Conservation (phyloP, 2,113 vertebrate species). For the Crotalus tigris region DNA sequence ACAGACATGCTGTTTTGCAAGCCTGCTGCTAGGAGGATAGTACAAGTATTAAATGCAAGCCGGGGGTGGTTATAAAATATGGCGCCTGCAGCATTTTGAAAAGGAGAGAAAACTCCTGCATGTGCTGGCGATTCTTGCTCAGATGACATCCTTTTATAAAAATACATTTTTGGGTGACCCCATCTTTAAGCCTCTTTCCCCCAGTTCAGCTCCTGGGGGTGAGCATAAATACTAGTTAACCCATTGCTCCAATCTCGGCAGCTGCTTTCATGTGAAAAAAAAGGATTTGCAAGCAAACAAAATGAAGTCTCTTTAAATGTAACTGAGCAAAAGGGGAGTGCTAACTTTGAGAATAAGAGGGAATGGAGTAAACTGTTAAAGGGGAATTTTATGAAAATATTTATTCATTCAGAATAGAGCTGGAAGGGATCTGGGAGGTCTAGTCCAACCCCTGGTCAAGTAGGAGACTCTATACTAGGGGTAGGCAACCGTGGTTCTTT, state of each 20-base stretch:
- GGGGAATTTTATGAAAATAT: not conserved
- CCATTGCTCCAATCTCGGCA: not conserved
- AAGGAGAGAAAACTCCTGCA: not conserved
- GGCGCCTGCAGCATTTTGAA: not conserved
- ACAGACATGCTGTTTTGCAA: conserved; percentile 61
- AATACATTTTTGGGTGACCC: not conserved
- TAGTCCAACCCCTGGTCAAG: not conserved
- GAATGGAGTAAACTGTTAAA: not conserved
- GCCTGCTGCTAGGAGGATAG: conserved; percentile 41
- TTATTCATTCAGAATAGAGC: not conserved
- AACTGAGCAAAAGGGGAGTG: not conserved
- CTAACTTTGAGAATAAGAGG: not conserved
- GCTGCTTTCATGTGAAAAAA: not conserved
- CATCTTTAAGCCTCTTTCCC: not conserved
- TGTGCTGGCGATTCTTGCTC: not conserved
- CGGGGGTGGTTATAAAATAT: conserved; percentile 52
- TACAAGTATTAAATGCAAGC: conserved; percentile 47
- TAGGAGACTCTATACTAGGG: not conserved
- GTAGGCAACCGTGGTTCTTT: too few relatives aligned
- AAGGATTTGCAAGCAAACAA: not conserved
- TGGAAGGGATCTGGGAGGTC: not conserved
- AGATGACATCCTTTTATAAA: not conserved
- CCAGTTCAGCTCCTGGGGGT: not conserved
- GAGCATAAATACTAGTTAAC: not conserved
- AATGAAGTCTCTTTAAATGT: not conserved